Percentiles rank a stretch among this genome's conserved stretches.
Conservation (phyloP, 2,797 vertebrate species). For the Gallinago nigripennis region DNA sequence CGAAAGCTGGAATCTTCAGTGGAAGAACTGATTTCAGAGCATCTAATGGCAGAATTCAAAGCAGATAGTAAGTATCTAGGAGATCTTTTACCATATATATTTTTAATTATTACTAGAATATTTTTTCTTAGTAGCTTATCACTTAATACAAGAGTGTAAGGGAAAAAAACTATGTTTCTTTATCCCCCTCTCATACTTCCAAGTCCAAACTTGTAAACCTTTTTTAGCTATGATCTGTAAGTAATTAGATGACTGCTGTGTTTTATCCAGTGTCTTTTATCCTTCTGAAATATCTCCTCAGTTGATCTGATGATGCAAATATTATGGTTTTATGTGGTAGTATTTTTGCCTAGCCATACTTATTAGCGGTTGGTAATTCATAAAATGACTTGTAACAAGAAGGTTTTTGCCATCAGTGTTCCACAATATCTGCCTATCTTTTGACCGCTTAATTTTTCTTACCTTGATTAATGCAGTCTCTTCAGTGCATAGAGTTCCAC, state of each 20-base stretch:
- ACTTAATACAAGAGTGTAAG: not conserved
- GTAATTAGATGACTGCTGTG: not conserved
- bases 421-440: not conserved
- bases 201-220: not conserved
- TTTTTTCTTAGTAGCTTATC: not conserved
- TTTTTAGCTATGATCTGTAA: not conserved
- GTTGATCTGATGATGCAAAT: not conserved
- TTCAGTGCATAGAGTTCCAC: not conserved
- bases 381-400: not conserved
- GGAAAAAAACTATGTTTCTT: not conserved
- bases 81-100: not conserved
- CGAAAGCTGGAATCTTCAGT: conserved; percentile 96
- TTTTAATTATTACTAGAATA: not conserved
- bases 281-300: not conserved
- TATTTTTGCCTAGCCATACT: not conserved
- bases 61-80: conserved; percentile 82
- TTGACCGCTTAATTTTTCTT: not conserved
- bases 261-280: not conserved
- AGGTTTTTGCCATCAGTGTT: not conserved
- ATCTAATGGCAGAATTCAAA: conserved; percentile 85
- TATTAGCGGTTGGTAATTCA: not conserved
- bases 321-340: not conserved
- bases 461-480: not conserved
- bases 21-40: conserved; percentile 93
- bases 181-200: not conserved